These are phyloP conservation scores for Lottia gigantea DNA, from an alignment of 2,888 invertebrate genomes.

Conservation along the genomic window DNA sequence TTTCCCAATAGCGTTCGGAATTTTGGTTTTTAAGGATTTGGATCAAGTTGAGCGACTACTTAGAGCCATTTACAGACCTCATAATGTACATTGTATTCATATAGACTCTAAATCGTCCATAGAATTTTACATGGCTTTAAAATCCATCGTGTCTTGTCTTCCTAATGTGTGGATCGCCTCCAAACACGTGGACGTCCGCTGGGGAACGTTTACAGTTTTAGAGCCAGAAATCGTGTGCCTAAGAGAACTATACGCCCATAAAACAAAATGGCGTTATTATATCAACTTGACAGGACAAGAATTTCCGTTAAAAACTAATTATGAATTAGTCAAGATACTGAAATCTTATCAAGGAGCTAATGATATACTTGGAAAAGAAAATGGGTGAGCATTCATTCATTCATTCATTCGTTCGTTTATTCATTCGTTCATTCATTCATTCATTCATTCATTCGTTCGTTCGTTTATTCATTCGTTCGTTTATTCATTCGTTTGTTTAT, in stretches of 20 bases:
- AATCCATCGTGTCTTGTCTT: slow-evolving; percentile 40
- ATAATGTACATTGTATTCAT: slow-evolving; percentile 59
- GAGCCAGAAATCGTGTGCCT: slow-evolving; percentile 56
- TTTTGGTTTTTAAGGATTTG: slow-evolving; percentile 44
- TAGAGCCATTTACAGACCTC: slow-evolving; percentile 53
- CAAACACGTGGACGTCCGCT: slow-evolving; percentile 41
- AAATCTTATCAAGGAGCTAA: slow-evolving; percentile 55
- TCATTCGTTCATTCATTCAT: too few relatives aligned
- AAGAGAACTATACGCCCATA: slow-evolving; percentile 38
- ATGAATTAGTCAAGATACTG: slow-evolving; percentile 56
- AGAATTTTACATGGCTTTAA: slow-evolving; percentile 28
- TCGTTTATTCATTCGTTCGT: too few relatives aligned
- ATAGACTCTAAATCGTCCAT: slow-evolving; percentile 42
- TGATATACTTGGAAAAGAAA: slow-evolving; percentile 42
- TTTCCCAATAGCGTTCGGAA: slow-evolving; percentile 51
- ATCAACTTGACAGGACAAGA: slow-evolving; percentile 63
- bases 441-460: too few relatives aligned
- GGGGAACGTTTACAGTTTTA: slow-evolving; percentile 54
- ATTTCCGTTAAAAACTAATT: slow-evolving; percentile 61
- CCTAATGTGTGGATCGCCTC: slow-evolving; percentile 49
- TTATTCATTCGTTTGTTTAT: too few relatives aligned
- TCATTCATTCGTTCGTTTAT: too few relatives aligned
- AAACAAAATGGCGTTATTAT: slow-evolving; percentile 59
- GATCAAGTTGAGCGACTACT: slow-evolving; percentile 48
- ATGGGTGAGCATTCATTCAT: too few relatives aligned